Evolutionary conservation across 2,113 vertebrate genomes (phyloP).

Genomic region (Turdus rufiventris): DNA sequence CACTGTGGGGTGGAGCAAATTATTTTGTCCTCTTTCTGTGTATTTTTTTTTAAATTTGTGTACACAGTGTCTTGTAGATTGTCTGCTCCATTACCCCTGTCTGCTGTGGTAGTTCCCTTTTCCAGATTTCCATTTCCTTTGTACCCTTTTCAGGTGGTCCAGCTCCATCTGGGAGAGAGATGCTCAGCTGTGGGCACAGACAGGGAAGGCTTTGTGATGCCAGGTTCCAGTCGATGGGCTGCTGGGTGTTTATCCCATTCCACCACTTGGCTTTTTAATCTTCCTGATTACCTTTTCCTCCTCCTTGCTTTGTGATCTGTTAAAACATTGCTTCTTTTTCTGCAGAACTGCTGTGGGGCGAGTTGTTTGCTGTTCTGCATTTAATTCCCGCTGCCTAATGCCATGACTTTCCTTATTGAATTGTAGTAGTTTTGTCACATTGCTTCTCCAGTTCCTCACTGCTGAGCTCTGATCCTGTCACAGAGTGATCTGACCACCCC

Average conservation of each 20-base stretch:
- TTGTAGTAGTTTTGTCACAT: not conserved
- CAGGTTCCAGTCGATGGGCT: not conserved
- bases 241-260: not conserved
- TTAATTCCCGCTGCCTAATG: not conserved
- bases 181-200: fast-evolving
- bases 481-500: not conserved
- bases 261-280: not conserved
- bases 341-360: not conserved
- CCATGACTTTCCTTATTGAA: not conserved
- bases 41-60: not conserved
- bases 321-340: not conserved
- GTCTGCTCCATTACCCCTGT: not conserved
- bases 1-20: not conserved
- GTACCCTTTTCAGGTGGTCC: not conserved
- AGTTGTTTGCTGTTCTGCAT: not conserved
- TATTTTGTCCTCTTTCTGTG: not conserved
- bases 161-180: not conserved
- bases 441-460: not conserved
- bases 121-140: not conserved
- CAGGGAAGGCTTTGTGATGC: not conserved
- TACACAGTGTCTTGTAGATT: not conserved
- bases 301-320: not conserved
- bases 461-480: not conserved
- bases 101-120: not conserved
- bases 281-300: not conserved